Conservation (phyloP, 2,888 invertebrate genomes). For the Keiferia lycopersicella region DNA sequence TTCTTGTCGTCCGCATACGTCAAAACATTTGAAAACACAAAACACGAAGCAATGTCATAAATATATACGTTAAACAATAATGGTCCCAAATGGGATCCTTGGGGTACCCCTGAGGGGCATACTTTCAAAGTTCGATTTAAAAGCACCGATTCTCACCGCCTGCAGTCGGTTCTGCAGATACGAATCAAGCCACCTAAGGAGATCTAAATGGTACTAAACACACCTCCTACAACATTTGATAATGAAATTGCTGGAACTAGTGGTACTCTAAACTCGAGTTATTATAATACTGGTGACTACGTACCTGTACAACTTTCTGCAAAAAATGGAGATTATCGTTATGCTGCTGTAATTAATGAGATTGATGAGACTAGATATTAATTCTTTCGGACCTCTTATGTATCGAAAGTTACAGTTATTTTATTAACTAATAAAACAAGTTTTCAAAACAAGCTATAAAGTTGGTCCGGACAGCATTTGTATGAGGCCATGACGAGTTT, state of each 20-base stretch:
- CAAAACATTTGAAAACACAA: too few species aligned
- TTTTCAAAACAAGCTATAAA: background rate
- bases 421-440: background rate
- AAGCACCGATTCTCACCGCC: too few species aligned
- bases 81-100: too few species aligned
- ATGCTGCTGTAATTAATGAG: conserved; percentile 31
- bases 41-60: too few species aligned
- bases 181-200: too few species aligned
- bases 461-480: background rate
- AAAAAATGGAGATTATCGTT: conserved; percentile 30
- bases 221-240: conserved; percentile 20
- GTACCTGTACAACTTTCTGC: conserved; percentile 26
- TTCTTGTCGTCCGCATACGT: too few species aligned
- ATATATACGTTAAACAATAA: too few species aligned
- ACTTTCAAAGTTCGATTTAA: too few species aligned
- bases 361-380: conserved; percentile 29
- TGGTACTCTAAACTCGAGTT: conserved; percentile 20
- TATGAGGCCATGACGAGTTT: background rate
- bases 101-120: too few species aligned
- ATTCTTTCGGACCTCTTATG: background rate
- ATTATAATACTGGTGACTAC: conserved; percentile 30
- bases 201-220: too few species aligned
- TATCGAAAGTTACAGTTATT: background rate
- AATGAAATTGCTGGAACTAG: conserved; percentile 26
- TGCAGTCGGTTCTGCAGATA: too few species aligned